phyloP scores from a whole-genome alignment of 1,140 invertebrate species.

The Calephelis nemesis region DNA sequence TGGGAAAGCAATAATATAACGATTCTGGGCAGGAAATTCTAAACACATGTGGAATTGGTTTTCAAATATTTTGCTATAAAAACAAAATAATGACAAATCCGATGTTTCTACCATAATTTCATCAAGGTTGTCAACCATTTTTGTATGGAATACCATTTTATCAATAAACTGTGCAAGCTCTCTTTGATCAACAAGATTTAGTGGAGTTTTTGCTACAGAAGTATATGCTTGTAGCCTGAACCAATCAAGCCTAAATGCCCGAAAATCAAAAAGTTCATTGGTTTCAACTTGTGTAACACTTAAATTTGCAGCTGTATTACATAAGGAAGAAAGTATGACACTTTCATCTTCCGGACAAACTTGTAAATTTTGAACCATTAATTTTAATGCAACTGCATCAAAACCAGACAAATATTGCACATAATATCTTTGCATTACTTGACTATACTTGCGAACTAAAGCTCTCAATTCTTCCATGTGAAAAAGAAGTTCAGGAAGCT shows the following conservation, averaged over 20 bases:
- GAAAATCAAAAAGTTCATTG: constrained; percentile 97
- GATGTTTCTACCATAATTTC: constrained; percentile 98
- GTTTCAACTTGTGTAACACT: constrained; percentile 98
- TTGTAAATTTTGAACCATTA: constrained; percentile 93
- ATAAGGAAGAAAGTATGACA: constrained; percentile 95
- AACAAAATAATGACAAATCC: constrained; percentile 98
- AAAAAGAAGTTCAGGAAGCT: constrained; percentile 97
- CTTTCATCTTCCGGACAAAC: constrained; percentile 96
- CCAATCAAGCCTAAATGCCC: constrained; percentile 97
- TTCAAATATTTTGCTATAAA: constrained; percentile 98
- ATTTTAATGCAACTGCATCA: constrained; percentile 95
- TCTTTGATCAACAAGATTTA: constrained; percentile 92
- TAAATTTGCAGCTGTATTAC: constrained; percentile 91
- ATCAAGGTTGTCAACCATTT: constrained; percentile 99
- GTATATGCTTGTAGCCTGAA: constrained; percentile 97
- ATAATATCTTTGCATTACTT: constrained; percentile 99
- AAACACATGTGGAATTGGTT: constrained; percentile 99
- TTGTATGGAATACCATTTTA: constrained; percentile 97
- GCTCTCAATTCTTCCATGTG: constrained; percentile 98
- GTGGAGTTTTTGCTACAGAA: constrained; percentile 89
- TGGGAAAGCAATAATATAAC: constrained; percentile 98
- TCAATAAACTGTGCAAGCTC: constrained; percentile 96
- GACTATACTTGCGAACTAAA: constrained; percentile 95
- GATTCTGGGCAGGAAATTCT: constrained; percentile 98
- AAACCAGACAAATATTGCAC: constrained; percentile 97